A percentile compares a stretch with the other conserved stretches of the same genome.
phyloP scores from a whole-genome alignment of 2,113 vertebrate genomes.

The Larimichthys polyactis region DNA sequence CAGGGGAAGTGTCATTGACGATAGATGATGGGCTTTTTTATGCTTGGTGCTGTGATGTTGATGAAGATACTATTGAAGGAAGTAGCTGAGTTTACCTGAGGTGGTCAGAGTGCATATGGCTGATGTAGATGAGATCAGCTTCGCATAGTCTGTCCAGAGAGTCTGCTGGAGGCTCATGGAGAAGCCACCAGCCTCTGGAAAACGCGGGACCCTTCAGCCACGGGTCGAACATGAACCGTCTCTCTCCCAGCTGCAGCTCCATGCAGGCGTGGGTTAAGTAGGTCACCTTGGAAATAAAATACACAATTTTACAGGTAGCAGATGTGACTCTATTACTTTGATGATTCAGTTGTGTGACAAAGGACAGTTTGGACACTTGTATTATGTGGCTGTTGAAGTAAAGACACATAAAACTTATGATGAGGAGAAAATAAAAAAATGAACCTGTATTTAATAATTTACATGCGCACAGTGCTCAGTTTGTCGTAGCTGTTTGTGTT shows the following conservation, averaged over 20 bases:
- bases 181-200: slow-evolving; percentile 88
- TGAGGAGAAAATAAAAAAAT: not conserved
- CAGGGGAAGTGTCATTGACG: too few species aligned
- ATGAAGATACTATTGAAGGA: not conserved
- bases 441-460: not conserved
- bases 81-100: slow-evolving; percentile 80
- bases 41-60: not conserved
- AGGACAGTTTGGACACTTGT: not conserved
- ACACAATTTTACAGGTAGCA: not conserved
- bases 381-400: not conserved
- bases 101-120: slow-evolving; percentile 90
- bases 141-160: slow-evolving; percentile 81
- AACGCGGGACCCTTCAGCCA: slow-evolving; percentile 88
- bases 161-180: slow-evolving; percentile 86
- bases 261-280: slow-evolving; percentile 88
- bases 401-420: not conserved
- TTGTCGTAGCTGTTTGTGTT: not conserved
- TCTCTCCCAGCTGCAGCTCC: slow-evolving; percentile 84
- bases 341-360: not conserved
- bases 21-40: too few species aligned
- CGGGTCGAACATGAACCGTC: slow-evolving; percentile 85
- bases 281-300: slow-evolving; percentile 76
- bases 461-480: not conserved
- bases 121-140: slow-evolving; percentile 88
- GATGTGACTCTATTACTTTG: too few species aligned